Conservation (phyloP, 2,888 invertebrate genomes). For the Plebejus melissa region DNA sequence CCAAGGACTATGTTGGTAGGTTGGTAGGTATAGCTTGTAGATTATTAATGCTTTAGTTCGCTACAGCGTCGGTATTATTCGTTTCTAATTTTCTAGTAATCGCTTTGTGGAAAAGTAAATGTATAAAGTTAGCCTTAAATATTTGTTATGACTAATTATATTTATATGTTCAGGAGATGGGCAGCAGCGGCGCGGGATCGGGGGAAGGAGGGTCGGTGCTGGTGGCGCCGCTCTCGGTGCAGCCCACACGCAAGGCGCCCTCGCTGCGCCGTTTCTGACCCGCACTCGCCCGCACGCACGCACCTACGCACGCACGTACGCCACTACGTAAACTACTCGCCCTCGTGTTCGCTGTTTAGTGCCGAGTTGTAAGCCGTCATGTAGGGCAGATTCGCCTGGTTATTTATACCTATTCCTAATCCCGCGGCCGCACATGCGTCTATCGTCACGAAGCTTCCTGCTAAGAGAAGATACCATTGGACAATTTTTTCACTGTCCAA, state of each 20-base stretch:
- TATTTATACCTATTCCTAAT: background rate
- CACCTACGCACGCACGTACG: constrained; percentile 35
- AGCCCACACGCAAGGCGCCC: constrained; percentile 89
- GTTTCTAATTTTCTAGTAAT: background rate
- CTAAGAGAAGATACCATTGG: too few species aligned
- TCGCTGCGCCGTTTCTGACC: constrained; percentile 85
- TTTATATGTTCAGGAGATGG: constrained; percentile 81
- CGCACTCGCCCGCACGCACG: constrained; percentile 50
- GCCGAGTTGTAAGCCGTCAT: background rate
- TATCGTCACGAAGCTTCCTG: too few species aligned
- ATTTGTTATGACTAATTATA: background rate
- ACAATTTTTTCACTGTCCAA: too few species aligned
- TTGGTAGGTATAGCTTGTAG: background rate
- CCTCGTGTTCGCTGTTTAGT: background rate
- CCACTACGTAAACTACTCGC: constrained; percentile 5
- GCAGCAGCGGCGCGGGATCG: constrained; percentile 77
- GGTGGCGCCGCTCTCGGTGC: constrained; percentile 90
- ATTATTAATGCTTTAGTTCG: background rate
- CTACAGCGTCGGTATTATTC: background rate
- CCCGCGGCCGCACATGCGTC: too few species aligned
- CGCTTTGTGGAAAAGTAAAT: background rate
- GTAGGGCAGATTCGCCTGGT: background rate
- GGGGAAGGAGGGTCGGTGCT: constrained; percentile 79
- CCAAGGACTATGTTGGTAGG: background rate
- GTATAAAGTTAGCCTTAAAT: background rate